Evolutionary conservation across 2,888 invertebrate genomes (phyloP).

Genomic region (Gasteruption jaculator): DNA sequence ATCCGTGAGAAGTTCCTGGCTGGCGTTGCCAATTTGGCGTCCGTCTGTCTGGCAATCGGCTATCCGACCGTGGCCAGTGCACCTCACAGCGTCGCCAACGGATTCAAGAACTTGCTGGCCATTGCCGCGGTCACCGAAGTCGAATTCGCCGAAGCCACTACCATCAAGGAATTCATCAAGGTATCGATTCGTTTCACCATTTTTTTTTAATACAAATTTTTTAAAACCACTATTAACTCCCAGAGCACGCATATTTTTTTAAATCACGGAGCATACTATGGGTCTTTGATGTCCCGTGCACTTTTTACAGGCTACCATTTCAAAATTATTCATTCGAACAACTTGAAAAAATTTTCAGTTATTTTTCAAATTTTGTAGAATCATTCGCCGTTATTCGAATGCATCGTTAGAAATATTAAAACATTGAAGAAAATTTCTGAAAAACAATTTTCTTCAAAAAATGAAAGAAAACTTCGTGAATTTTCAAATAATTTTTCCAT

Average conservation of each 20-base stretch:
- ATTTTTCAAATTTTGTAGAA: no score
- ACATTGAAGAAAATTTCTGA: slow-evolving; percentile 3
- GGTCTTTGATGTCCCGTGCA: no score
- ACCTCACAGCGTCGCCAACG: slow-evolving; percentile 96
- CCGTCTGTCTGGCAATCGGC: slow-evolving; percentile 87
- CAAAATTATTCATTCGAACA: no score
- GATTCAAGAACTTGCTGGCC: slow-evolving; percentile 96
- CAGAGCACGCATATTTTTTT: no score
- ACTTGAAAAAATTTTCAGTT: no score
- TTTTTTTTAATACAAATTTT: no score
- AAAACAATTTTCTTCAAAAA: slow-evolving; percentile 1
- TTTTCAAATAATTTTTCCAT: no score
- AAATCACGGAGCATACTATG: neutral
- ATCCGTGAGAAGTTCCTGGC: slow-evolving; percentile 84
- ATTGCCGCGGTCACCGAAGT: slow-evolving; percentile 95
- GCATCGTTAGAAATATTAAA: no score
- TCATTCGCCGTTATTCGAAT: no score
- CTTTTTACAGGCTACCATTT: no score
- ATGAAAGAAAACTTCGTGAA: neutral
- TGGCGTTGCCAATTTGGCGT: slow-evolving; percentile 92
- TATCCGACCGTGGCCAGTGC: slow-evolving; percentile 97
- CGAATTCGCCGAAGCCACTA: slow-evolving; percentile 89
- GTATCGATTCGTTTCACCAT: slow-evolving; percentile 54
- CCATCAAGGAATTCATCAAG: slow-evolving; percentile 89
- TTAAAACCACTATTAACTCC: no score